phyloP scores from a whole-genome alignment of 2,888 invertebrate genomes.

The Harpalus rufipes region DNA sequence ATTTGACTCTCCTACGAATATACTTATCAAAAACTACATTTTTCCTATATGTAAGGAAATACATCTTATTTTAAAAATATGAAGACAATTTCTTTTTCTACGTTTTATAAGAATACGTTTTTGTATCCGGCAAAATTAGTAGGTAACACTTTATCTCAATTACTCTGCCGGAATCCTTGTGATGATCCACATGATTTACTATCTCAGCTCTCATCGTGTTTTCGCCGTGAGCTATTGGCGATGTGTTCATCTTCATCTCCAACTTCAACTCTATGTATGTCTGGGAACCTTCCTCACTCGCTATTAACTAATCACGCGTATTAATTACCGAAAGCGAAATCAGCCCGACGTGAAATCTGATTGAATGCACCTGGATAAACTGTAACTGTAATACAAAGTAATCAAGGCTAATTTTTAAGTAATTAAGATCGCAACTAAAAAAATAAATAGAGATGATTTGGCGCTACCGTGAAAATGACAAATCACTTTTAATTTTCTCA shows the following conservation, averaged over 20 bases:
- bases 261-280: neutral
- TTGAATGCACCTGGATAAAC: conserved; percentile 27
- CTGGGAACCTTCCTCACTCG: conserved; percentile 19
- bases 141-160: conserved; percentile 42
- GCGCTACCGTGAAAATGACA: conserved; percentile 65
- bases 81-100: neutral
- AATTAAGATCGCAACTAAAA: conserved; percentile 58
- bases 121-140: conserved; percentile 16
- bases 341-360: conserved; percentile 1
- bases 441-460: conserved; percentile 50
- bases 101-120: neutral
- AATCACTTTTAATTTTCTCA: conserved; percentile 65
- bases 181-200: conserved; percentile 30
- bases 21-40: no score
- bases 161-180: conserved; percentile 31
- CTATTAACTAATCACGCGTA: conserved; percentile 45
- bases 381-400: conserved; percentile 42
- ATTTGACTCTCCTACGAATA: no score
- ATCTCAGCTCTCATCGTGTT: conserved; percentile 29
- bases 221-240: conserved; percentile 23
- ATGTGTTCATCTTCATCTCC: conserved; percentile 15
- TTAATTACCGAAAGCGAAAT: conserved; percentile 33
- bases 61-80: no score
- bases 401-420: conserved; percentile 52
- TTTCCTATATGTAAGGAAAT: no score